phyloP scores from a whole-genome alignment of 2,113 vertebrate genomes.

The Gymnocephalus cernua region DNA sequence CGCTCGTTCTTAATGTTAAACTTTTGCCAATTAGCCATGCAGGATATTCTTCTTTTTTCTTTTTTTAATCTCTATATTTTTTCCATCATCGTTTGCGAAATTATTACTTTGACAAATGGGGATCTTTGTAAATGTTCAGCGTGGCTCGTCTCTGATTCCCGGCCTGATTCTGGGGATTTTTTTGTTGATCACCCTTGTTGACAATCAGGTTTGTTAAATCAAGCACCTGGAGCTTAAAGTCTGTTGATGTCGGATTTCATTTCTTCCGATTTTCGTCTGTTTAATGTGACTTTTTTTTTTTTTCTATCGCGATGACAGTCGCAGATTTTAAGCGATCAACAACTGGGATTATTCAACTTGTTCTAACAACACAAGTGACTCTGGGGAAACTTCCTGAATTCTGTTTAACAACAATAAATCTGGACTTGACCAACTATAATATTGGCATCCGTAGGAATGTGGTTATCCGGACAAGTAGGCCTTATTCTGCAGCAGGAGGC shows the following conservation, averaged over 20 bases:
- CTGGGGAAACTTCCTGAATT: not conserved
- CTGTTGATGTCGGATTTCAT: not conserved
- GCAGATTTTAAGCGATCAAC: not conserved
- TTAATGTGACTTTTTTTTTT: not conserved
- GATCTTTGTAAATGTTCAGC: constrained; percentile 84
- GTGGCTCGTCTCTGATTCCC: constrained; percentile 79
- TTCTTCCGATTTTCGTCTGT: constrained; percentile 60
- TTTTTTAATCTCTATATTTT: not conserved
- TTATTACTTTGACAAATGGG: constrained; percentile 84
- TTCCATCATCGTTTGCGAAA: constrained; percentile 44
- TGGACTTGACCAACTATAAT: not conserved
- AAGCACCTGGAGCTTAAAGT: constrained; percentile 11
- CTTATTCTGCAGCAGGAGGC: constrained; percentile 45
- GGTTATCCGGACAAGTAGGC: constrained; percentile 43
- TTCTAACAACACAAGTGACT: not conserved
- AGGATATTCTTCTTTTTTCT: not conserved
- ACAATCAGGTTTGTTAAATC: constrained; percentile 6
- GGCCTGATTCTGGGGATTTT: not conserved
- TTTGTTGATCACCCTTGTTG: not conserved
- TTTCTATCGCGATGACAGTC: not conserved
- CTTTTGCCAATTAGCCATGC: constrained; percentile 86
- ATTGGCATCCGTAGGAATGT: constrained; percentile 34
- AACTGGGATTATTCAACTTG: not conserved
- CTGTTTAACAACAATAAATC: constrained; percentile 4
- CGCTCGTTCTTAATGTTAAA: constrained; percentile 81